Conservation (phyloP, 2,888 invertebrate species). For the Pantelozetes paolii region DNA sequence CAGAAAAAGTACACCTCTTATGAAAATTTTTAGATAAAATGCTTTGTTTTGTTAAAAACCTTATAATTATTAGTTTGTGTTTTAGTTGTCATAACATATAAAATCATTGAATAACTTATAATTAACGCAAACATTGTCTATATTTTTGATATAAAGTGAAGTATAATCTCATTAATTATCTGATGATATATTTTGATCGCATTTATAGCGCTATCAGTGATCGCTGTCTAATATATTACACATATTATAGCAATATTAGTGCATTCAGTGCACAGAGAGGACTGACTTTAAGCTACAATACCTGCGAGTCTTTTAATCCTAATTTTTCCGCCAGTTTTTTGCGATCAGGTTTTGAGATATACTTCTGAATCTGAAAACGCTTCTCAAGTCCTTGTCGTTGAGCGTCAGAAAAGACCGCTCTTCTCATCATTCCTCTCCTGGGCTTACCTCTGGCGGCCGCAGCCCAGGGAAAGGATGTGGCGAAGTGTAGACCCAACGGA, state of each 20-base stretch:
- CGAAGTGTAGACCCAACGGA: conserved; percentile 33
- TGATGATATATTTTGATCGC: conserved; percentile 30
- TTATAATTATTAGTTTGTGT: conserved; percentile 27
- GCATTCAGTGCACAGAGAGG: background rate
- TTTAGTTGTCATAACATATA: conserved; percentile 7
- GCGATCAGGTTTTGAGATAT: conserved; percentile 96
- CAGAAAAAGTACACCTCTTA: conserved; percentile 25
- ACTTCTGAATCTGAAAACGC: conserved; percentile 92
- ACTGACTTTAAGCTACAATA: conserved; percentile 52
- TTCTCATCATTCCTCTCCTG: conserved; percentile 89
- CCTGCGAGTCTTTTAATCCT: conserved; percentile 95
- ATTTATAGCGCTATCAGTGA: conserved; percentile 26
- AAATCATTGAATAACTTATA: conserved; percentile 33
- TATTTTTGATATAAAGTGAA: background rate
- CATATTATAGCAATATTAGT: background rate
- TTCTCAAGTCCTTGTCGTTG: conserved; percentile 93
- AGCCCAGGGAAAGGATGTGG: conserved; percentile 69
- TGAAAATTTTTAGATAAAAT: background rate
- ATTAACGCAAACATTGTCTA: conserved; percentile 31
- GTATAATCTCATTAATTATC: conserved; percentile 31
- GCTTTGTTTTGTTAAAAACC: conserved; percentile 1
- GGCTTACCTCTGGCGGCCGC: conserved; percentile 87
- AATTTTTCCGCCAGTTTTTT: conserved; percentile 94
- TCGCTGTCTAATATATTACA: background rate
- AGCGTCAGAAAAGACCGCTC: conserved; percentile 93